A percentile compares a stretch with the other conserved stretches of the same genome.
Evolutionary conservation across 2,113 vertebrate genomes (phyloP).

Genomic region (Tenrec ecaudatus): DNA sequence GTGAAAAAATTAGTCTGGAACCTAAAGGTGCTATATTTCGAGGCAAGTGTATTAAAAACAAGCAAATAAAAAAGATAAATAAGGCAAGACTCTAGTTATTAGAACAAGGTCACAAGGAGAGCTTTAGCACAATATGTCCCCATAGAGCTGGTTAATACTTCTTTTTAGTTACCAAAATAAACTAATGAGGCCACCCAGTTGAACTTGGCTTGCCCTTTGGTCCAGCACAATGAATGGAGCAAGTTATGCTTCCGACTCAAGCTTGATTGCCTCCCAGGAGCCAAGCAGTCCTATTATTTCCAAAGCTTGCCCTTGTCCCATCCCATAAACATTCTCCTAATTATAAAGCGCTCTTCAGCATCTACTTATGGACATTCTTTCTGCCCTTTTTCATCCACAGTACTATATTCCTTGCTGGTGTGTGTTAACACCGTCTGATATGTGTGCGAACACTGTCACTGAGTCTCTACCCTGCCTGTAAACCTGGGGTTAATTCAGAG

Average conservation of each 20-base stretch:
- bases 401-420: background rate
- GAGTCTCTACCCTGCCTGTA: no score
- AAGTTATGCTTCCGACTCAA: background rate
- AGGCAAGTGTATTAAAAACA: background rate
- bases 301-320: background rate
- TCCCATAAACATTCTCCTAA: background rate
- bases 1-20: constrained; percentile 5
- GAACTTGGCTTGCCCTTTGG: background rate
- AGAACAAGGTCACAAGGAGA: background rate
- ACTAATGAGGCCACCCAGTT: background rate
- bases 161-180: constrained; percentile 19
- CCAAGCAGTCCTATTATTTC: background rate
- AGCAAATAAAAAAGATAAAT: background rate
- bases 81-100: background rate
- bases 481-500: background rate
- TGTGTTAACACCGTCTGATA: background rate
- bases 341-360: background rate
- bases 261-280: background rate
- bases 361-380: background rate
- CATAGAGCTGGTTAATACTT: background rate
- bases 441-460: background rate
- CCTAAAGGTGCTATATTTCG: background rate
- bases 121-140: background rate
- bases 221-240: background rate
- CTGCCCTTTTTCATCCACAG: background rate